These are phyloP conservation scores for Nothura maculosa DNA, from an alignment of 2,797 vertebrate species.

Conservation along the genomic window DNA sequence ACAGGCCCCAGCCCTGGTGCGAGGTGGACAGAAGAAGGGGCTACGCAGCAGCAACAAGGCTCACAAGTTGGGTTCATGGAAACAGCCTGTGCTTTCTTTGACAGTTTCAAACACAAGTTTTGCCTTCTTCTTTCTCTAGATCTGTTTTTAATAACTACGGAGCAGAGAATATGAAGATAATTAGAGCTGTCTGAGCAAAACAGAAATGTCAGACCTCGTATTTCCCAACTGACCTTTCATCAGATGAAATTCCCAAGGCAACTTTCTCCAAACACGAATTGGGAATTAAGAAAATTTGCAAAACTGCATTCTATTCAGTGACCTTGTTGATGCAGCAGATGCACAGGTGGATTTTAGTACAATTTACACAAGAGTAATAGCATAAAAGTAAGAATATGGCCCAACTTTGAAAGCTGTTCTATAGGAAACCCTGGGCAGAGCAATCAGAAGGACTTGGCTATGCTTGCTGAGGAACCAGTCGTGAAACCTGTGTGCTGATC, in stretches of 20 bases:
- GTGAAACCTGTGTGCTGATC: neutral
- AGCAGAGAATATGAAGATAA: constrained; percentile 66
- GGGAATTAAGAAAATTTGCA: constrained; percentile 48
- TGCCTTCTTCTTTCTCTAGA: constrained; percentile 20
- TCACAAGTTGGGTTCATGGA: neutral
- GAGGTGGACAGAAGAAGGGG: neutral
- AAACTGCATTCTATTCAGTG: constrained; percentile 16
- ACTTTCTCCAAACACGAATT: constrained; percentile 26
- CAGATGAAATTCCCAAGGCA: constrained; percentile 60
- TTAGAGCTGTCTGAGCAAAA: constrained; percentile 71
- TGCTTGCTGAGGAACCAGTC: neutral
- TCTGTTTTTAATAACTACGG: constrained; percentile 68
- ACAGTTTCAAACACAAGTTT: constrained; percentile 48
- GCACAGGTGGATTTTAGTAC: constrained; percentile 22
- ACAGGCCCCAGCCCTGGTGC: neutral
- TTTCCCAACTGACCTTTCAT: constrained; percentile 57
- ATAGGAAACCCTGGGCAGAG: neutral
- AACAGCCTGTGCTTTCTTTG: constrained; percentile 37
- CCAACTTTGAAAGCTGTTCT: constrained; percentile 19
- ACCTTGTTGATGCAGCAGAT: neutral
- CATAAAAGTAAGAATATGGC: constrained; percentile 17
- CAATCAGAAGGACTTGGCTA: neutral
- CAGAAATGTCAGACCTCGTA: constrained; percentile 57
- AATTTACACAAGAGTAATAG: neutral
- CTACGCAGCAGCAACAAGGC: neutral